Base-by-base conservation (phyloP, 2,888 invertebrate species). In the Nasonovia ribisnigri region DNA sequence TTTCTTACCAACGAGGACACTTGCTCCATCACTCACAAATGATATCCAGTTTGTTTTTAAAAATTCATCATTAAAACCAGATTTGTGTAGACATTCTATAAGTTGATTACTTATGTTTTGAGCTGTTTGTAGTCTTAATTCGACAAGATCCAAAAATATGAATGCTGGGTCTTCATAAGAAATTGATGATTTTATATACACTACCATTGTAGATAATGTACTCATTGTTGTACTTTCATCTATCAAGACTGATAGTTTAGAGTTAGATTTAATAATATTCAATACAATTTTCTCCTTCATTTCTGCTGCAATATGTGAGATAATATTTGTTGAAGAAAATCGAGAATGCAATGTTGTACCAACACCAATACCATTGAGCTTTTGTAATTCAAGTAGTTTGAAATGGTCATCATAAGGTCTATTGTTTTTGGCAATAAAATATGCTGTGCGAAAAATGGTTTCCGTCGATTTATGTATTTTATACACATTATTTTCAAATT, bases 271-370 rank as follows among this genome's bases (percentile, higher is more conserved):
- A 60, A 90, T 46, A 90, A 77, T 90, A 90, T 77, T 90, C 11
- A 16, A 16, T 43, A 77, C 77, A 46, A 90, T 20, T 90, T 67
- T 90, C 16, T 90, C n/a, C 29, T 87, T 87, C 51, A 87, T 87
- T 51, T 90, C 29, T 48, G 46, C 46, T 67, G 90, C 46, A 46
- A 90, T 90, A n/a, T 90, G 90, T 46, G 77, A 90, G 46, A 90
- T 90, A 29, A 90, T 90, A 67, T 43, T 67, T n/a, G 90, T 90
- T 20, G 46, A 77, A 42, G 90, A 90, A 90, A 90, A 90, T 77
- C 90, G 46, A 67, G 67, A 90, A 29, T 91, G 90, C 11, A 90
- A 43, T 77, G 90, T 90, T 46, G n/a, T 91, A 36, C 90, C 90
- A 42, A 91, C 10, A 84, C 26, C 26, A 46, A 90, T 24, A 48